Evolutionary conservation across 2,888 invertebrate species (phyloP).

Genomic region (Drosophila prolongata): DNA sequence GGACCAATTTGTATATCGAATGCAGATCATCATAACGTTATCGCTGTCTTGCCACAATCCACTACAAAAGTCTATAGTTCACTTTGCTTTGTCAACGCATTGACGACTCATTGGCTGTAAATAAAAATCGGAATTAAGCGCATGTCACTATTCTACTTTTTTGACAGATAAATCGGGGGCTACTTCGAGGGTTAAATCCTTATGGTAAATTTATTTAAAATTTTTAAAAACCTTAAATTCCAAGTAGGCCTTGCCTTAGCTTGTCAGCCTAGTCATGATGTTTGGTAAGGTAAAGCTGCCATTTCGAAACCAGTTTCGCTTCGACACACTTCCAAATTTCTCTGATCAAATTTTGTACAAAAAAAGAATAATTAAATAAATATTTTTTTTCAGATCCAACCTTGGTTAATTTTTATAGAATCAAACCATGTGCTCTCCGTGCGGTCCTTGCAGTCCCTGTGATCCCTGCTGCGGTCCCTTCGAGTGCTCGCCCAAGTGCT

Average conservation of each 20-base stretch:
- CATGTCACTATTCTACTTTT: background rate
- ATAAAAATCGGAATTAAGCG: slow-evolving; percentile 24
- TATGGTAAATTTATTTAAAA: background rate
- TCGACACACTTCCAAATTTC: slow-evolving; percentile 57
- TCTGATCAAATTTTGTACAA: slow-evolving; percentile 37
- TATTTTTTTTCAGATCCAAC: background rate
- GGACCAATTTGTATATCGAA: slow-evolving; percentile 19
- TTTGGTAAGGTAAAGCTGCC: background rate
- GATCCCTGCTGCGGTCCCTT: slow-evolving; percentile 81
- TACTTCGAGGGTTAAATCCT: no score
- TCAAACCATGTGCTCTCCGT: slow-evolving; percentile 71
- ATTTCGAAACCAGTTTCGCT: slow-evolving; percentile 41
- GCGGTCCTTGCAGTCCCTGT: slow-evolving; percentile 74
- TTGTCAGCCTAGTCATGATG: background rate
- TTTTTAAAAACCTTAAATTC: no score
- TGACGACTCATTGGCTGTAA: slow-evolving; percentile 40
- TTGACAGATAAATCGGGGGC: background rate
- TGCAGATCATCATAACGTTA: slow-evolving; percentile 1
- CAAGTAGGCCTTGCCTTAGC: slow-evolving; percentile 9
- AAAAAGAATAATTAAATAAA: slow-evolving; percentile 29
- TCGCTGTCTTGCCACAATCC: slow-evolving; percentile 1
- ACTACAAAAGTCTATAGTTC: slow-evolving; percentile 24
- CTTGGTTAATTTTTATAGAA: slow-evolving; percentile 8
- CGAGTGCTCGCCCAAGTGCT: slow-evolving; percentile 81
- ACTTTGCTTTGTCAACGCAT: slow-evolving; percentile 17